A percentile compares a stretch with the other conserved stretches of the same genome.
These are phyloP conservation scores for Astyanax mexicanus DNA, from an alignment of 2,797 vertebrate genomes.

Conservation along the genomic window DNA sequence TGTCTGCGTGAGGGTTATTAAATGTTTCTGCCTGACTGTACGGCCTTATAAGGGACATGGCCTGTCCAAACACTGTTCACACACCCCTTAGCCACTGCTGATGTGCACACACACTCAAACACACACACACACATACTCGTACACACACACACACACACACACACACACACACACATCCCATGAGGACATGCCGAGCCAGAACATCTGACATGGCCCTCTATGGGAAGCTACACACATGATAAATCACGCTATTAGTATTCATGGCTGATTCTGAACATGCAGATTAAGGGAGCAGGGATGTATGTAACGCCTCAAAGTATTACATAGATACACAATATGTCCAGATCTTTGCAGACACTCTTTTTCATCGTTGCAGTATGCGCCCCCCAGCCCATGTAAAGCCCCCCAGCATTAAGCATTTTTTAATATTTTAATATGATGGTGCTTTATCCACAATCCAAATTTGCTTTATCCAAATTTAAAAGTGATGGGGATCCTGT, in stretches of 20 bases:
- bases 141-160: background rate
- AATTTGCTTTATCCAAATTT: too few relatives aligned
- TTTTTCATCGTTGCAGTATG: too few relatives aligned
- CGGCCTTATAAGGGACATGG: slow-evolving; percentile 54
- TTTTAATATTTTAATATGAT: too few relatives aligned
- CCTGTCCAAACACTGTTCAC: slow-evolving; percentile 58
- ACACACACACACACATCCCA: background rate
- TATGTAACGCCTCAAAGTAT: too few relatives aligned
- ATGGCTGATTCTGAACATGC: slow-evolving; percentile 5
- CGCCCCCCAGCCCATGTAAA: too few relatives aligned
- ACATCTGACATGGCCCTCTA: background rate
- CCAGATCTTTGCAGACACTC: too few relatives aligned
- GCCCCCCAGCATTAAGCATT: too few relatives aligned
- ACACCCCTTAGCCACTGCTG: background rate
- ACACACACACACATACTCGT: background rate
- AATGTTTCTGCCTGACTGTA: slow-evolving; percentile 71
- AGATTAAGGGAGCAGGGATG: background rate
- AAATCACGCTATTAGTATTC: slow-evolving; percentile 9
- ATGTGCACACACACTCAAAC: background rate
- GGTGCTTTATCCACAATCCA: too few relatives aligned
- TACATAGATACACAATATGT: too few relatives aligned
- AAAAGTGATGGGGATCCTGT: too few relatives aligned
- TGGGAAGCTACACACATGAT: background rate
- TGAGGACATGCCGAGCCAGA: background rate
- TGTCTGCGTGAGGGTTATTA: slow-evolving; percentile 66